Percentiles rank a stretch among this genome's conserved stretches.
These are phyloP conservation scores for Phrynosoma blainvillii DNA, from an alignment of 2,113 vertebrate species.

Conservation along the genomic window DNA sequence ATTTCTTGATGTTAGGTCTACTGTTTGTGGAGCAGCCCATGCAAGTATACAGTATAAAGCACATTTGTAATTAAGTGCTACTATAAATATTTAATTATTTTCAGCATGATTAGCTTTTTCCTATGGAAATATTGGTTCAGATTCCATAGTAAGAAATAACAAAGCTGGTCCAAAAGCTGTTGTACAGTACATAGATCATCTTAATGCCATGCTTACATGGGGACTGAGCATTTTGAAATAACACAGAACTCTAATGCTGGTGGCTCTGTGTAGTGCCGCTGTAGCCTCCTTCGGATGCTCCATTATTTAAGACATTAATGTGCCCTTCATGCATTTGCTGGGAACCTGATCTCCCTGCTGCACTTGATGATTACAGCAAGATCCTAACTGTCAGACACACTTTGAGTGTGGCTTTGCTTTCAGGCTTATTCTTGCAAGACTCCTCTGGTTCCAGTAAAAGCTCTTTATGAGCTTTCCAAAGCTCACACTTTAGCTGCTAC, in stretches of 20 bases:
- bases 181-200: accelerated
- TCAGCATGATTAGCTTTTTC: neutral
- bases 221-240: accelerated
- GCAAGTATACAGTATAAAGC: neutral
- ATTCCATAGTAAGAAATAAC: neutral
- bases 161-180: neutral
- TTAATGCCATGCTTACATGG: accelerated
- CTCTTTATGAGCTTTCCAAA: slow-evolving; percentile 59
- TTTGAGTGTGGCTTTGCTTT: neutral
- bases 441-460: slow-evolving; percentile 40
- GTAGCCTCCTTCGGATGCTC: neutral
- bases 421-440: neutral
- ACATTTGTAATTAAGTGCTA: neutral
- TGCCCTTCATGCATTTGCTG: slow-evolving; percentile 3
- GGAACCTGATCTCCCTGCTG: neutral
- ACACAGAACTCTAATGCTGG: neutral
- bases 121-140: neutral
- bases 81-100: neutral
- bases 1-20: too few relatives aligned
- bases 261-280: neutral
- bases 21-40: neutral
- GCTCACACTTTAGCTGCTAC: slow-evolving; percentile 39
- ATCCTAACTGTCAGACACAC: neutral
- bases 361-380: neutral
- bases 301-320: slow-evolving; percentile 8